Conservation (phyloP, 2,113 vertebrate species). For the Willisornis vidua region DNA sequence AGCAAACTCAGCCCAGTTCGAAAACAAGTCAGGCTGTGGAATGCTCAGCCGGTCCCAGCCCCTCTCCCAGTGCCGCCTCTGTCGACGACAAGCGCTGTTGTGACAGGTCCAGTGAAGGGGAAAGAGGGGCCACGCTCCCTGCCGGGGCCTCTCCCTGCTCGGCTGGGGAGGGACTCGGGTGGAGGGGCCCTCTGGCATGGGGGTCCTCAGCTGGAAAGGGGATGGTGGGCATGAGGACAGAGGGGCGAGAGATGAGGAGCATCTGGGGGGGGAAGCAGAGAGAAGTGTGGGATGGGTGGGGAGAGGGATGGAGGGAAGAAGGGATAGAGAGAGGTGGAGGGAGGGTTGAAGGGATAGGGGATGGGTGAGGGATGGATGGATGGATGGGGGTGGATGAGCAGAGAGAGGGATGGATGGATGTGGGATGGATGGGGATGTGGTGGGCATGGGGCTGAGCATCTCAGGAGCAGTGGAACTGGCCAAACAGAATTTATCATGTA, state of each 20-base stretch:
- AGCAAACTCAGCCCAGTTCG: background rate
- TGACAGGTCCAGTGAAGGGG: background rate
- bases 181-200: background rate
- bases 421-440: background rate
- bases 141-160: background rate
- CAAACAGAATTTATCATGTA: background rate
- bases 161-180: background rate
- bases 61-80: background rate
- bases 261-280: background rate
- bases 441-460: background rate
- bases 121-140: background rate
- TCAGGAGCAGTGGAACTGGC: background rate
- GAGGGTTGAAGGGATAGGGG: too few relatives aligned
- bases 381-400: too few relatives aligned
- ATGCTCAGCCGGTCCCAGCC: background rate
- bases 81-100: fast-evolving
- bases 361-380: too few relatives aligned
- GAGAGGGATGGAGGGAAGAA: too few relatives aligned
- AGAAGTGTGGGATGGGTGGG: background rate
- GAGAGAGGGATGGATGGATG: background rate
- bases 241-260: background rate
- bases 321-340: too few relatives aligned
- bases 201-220: background rate
- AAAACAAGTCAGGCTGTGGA: background rate
- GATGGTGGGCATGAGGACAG: background rate